Conservation (phyloP, 2,888 invertebrate genomes). For the Cepaea hortensis region DNA sequence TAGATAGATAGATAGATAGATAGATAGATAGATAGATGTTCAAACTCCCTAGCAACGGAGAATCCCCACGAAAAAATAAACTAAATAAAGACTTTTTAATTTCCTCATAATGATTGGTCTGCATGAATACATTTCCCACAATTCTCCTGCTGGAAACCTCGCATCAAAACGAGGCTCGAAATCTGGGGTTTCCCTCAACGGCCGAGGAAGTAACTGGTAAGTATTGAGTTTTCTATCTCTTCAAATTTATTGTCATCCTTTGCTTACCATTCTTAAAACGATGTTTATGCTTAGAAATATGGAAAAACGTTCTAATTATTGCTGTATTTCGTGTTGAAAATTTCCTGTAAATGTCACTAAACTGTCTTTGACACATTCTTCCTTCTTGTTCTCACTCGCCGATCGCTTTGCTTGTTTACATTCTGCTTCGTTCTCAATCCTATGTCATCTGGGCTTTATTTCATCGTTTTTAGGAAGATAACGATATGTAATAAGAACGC, state of each 20-base stretch:
- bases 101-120: constrained; percentile 27
- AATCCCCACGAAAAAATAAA: background rate
- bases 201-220: constrained; percentile 51
- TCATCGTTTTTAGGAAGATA: constrained; percentile 22
- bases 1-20: too few relatives aligned
- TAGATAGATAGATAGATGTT: too few relatives aligned
- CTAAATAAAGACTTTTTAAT: constrained; percentile 3
- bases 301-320: background rate
- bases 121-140: constrained; percentile 32
- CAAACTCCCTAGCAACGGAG: background rate
- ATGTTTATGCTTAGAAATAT: background rate
- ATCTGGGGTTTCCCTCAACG: constrained; percentile 46
- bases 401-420: constrained; percentile 53
- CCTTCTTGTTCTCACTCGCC: constrained; percentile 36
- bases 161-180: constrained; percentile 48
- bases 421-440: constrained; percentile 47
- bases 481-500: constrained; percentile 29
- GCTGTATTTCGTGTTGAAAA: constrained; percentile 20
- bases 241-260: constrained; percentile 48
- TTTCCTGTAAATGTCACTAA: background rate
- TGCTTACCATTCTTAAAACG: background rate
- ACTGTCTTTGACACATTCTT: background rate
- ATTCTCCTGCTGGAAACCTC: constrained; percentile 47
- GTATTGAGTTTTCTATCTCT: constrained; percentile 53
- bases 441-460: constrained; percentile 47